Percentiles rank a stretch among this genome's conserved stretches.
Conservation (phyloP, 2,797 vertebrate species). For the Rhinophrynus dorsalis region DNA sequence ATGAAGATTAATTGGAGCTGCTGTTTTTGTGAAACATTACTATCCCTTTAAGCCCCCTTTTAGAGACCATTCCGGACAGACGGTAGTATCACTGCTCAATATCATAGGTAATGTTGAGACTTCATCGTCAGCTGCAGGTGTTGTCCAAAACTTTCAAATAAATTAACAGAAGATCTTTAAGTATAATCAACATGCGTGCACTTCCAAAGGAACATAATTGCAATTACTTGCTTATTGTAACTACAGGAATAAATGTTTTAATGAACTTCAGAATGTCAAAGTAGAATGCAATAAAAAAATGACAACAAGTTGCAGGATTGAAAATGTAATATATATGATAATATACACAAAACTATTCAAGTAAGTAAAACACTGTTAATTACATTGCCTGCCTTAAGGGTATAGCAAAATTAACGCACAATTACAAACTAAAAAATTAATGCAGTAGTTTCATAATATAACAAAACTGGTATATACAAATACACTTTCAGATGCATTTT, state of each 20-base stretch:
- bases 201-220: slow-evolving; percentile 54
- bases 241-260: slow-evolving; percentile 63
- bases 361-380: slow-evolving; percentile 66
- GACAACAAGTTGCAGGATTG: slow-evolving; percentile 55
- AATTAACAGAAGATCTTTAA: slow-evolving; percentile 6
- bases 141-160: neutral
- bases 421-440: slow-evolving; percentile 69
- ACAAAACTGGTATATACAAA: slow-evolving; percentile 52
- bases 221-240: slow-evolving; percentile 60
- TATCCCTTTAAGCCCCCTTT: too few relatives aligned
- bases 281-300: slow-evolving; percentile 63
- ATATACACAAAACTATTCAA: slow-evolving; percentile 68
- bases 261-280: slow-evolving; percentile 60
- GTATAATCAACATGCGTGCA: slow-evolving; percentile 37
- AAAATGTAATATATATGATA: slow-evolving; percentile 78
- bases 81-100: too few relatives aligned
- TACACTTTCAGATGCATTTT: slow-evolving; percentile 44
- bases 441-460: slow-evolving; percentile 64
- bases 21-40: too few relatives aligned
- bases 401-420: slow-evolving; percentile 58
- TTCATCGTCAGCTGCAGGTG: neutral
- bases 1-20: too few relatives aligned
- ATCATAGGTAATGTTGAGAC: too few relatives aligned
- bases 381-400: slow-evolving; percentile 59
- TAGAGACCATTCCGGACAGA: too few relatives aligned